Base-by-base conservation (phyloP, 2,888 invertebrate genomes). In the Colletes collaris region DNA sequence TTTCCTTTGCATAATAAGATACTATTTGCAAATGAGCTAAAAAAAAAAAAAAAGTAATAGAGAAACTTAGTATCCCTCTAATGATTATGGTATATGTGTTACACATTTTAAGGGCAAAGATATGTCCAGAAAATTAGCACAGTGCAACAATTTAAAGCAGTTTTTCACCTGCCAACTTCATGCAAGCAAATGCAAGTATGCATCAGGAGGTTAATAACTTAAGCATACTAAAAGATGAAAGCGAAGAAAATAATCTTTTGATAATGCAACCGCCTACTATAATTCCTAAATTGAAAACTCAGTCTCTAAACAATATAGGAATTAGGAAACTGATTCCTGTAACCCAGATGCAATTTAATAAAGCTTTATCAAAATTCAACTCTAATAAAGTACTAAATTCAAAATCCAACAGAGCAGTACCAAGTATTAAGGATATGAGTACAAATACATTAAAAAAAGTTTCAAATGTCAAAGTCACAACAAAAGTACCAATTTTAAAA, bases 401-500 rank as follows among this genome's bases (percentile, higher is more conserved):
- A 37, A 67, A 49, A 37, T 16, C 46, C 8, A 46, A 13, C 8
- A 13, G 10, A 50, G 4, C 8, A 37, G 16, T 59, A 44, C 35
- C 46, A 49, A 37, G 10, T 35, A 49, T 62, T 10, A 49, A 37
- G 27, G 10, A 46, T 64, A 13, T 37, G 13, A 52, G 19, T 10
- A 35, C 52, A 46, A 46, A 4, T 16, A 13, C n/a, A 52, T 27
- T 52, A 52, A 35, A 59, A 5, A 68, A n/a, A 59, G 16, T 52
- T 11, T 63, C 65, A 37, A 19, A 55, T 10, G 10, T 13, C 11
- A 64, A 44, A 10, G 10, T 8, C 16, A 59, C 35, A 27, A 66
- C 53, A 16, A 76, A 76, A 44, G 46, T 71, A 1, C 76, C 71
- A 50, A 49, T 75, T 27, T 53, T 75, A 19, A 75, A 59, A 59